These are phyloP conservation scores for Drosophila neotestacea DNA, from an alignment of 2,888 invertebrate species.

Conservation along the genomic window DNA sequence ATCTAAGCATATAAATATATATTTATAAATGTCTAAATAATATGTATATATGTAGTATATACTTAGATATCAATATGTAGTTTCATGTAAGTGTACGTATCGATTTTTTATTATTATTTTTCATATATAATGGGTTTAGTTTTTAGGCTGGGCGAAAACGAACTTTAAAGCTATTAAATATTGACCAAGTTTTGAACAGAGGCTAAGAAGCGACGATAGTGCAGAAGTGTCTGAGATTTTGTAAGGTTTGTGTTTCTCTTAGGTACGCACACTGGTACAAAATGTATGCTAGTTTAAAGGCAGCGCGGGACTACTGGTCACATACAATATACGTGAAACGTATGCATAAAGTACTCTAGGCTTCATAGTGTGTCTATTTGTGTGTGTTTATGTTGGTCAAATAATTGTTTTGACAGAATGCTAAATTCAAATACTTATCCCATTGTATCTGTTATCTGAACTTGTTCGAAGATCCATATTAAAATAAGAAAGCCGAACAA, in stretches of 20 bases:
- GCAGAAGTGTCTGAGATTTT: slow-evolving; percentile 50
- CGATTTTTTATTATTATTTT: not conserved
- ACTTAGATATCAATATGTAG: slow-evolving; percentile 31
- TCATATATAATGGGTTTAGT: not conserved
- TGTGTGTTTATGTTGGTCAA: slow-evolving; percentile 29
- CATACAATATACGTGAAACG: slow-evolving; percentile 46
- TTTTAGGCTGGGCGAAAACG: slow-evolving; percentile 38
- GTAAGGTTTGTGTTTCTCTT: slow-evolving; percentile 53
- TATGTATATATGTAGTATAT: slow-evolving; percentile 36
- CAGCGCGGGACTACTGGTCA: slow-evolving; percentile 70
- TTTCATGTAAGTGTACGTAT: slow-evolving; percentile 27
- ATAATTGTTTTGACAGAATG: too few species aligned
- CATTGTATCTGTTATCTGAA: too few species aligned
- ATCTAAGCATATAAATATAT: slow-evolving; percentile 36
- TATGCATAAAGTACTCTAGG: slow-evolving; percentile 56
- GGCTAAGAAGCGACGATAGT: slow-evolving; percentile 62
- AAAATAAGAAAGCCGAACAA: too few species aligned
- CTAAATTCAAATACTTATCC: too few species aligned
- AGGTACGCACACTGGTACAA: slow-evolving; percentile 78
- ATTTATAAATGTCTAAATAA: slow-evolving; percentile 30
- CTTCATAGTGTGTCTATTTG: slow-evolving; percentile 34
- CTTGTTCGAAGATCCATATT: too few species aligned
- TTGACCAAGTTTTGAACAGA: slow-evolving; percentile 39
- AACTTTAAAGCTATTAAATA: slow-evolving; percentile 48
- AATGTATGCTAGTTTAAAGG: slow-evolving; percentile 72